These are phyloP conservation scores for Prolemur simus DNA, from an alignment of 2,113 vertebrate genomes.

Conservation along the genomic window DNA sequence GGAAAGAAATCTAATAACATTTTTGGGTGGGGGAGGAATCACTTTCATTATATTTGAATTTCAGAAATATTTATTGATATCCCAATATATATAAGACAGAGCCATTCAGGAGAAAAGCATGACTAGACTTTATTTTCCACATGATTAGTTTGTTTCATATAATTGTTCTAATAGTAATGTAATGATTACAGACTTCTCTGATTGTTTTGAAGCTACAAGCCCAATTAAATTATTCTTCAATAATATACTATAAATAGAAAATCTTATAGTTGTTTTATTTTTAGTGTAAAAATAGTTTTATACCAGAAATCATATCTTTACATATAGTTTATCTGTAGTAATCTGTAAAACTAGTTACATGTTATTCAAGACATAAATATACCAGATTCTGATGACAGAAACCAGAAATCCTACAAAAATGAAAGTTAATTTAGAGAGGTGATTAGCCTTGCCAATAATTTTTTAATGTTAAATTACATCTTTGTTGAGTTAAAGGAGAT, in stretches of 20 bases:
- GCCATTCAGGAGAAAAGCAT: slow-evolving; percentile 27
- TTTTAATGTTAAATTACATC: slow-evolving; percentile 19
- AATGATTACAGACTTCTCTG: slow-evolving; percentile 15
- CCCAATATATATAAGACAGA: neutral
- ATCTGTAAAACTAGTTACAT: slow-evolving; percentile 21
- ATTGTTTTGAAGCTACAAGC: slow-evolving; percentile 16
- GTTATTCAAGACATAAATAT: neutral
- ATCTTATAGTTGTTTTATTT: slow-evolving; percentile 4
- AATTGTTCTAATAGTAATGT: slow-evolving; percentile 26
- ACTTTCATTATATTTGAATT: slow-evolving; percentile 42
- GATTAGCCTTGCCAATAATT: slow-evolving; percentile 17
- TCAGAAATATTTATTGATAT: slow-evolving; percentile 33
- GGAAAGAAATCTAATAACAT: slow-evolving; percentile 13
- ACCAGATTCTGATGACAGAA: slow-evolving; percentile 31
- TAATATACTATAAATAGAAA: slow-evolving; percentile 16
- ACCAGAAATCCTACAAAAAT: slow-evolving; percentile 13
- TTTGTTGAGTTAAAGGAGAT: slow-evolving; percentile 48
- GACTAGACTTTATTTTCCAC: slow-evolving; percentile 49
- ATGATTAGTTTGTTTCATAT: slow-evolving; percentile 32
- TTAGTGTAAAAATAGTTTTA: slow-evolving; percentile 50
- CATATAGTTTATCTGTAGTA: slow-evolving; percentile 11
- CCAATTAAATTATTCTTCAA: slow-evolving; percentile 44
- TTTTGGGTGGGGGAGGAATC: neutral
- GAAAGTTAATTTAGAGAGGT: slow-evolving; percentile 5
- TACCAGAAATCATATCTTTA: neutral